Conservation (phyloP, 1,140 invertebrate species). For the Teleopsis dalmanni region DNA sequence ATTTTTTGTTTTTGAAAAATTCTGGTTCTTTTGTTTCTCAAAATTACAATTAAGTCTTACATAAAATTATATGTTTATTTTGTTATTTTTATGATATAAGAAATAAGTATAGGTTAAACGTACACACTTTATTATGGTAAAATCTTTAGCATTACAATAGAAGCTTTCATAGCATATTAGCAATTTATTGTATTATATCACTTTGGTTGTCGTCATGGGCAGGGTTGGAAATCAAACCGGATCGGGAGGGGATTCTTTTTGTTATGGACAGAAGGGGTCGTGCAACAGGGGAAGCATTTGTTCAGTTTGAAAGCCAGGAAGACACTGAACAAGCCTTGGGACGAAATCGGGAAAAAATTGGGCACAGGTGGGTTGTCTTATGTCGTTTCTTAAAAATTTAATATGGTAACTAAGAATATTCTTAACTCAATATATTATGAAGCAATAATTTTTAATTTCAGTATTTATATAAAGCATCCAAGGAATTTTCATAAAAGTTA, state of each 20-base stretch:
- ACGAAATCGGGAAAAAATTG: conserved; percentile 96
- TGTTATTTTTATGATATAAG: neutral
- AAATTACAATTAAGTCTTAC: too few species aligned
- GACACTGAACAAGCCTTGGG: conserved; percentile 90
- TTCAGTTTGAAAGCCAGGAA: conserved; percentile 90
- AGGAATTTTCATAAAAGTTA: too few species aligned
- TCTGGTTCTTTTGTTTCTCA: too few species aligned
- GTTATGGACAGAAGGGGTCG: conserved; percentile 81
- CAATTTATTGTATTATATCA: conserved; percentile 14
- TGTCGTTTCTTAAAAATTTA: conserved; percentile 5
- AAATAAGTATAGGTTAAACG: neutral
- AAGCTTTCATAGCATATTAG: too few species aligned
- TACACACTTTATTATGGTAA: neutral
- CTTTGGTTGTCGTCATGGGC: conserved; percentile 44
- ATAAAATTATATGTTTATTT: too few species aligned
- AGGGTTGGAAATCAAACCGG: conserved; percentile 45
- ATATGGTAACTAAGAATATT: neutral
- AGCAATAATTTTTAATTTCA: too few species aligned
- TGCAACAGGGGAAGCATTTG: conserved; percentile 92
- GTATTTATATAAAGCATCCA: too few species aligned
- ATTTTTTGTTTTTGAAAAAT: too few species aligned
- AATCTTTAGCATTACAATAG: conserved; percentile 8
- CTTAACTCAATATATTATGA: too few species aligned
- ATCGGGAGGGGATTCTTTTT: conserved; percentile 72
- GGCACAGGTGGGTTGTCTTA: conserved; percentile 87